These are phyloP conservation scores for Notarius lentiginosus DNA, from an alignment of 2,113 vertebrate genomes.

Conservation along the genomic window DNA sequence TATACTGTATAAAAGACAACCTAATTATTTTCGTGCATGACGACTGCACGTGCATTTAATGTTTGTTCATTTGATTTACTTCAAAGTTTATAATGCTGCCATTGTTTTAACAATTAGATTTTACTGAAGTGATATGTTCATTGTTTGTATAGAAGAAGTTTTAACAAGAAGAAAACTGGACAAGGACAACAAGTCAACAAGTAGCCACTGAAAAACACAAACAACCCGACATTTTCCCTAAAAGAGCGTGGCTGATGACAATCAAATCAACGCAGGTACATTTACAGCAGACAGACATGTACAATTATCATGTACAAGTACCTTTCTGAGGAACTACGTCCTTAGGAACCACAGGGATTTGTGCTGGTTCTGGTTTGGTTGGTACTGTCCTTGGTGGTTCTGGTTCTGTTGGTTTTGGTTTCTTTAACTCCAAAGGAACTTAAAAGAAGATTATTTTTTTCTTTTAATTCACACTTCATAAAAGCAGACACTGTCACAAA, in stretches of 20 bases:
- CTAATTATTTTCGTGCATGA: background rate
- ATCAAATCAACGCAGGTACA: background rate
- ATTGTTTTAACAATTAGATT: background rate
- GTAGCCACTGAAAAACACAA: constrained; percentile 13
- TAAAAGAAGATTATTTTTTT: constrained; percentile 64
- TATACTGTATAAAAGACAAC: background rate
- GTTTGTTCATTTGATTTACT: background rate
- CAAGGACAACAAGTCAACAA: background rate
- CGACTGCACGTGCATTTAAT: background rate
- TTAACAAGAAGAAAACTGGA: background rate
- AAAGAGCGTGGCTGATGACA: constrained; percentile 41
- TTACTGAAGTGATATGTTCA: background rate
- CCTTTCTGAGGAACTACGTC: constrained; percentile 20
- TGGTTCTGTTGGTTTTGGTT: constrained; percentile 71
- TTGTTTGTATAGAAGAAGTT: background rate
- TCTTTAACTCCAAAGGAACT: constrained; percentile 77
- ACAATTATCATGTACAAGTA: constrained; percentile 17
- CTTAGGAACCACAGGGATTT: constrained; percentile 17
- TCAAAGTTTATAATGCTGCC: background rate
- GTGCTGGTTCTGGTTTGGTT: constrained; percentile 31
- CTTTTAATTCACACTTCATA: constrained; percentile 9
- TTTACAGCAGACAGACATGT: background rate
- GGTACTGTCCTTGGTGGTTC: constrained; percentile 41
- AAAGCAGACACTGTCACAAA: constrained; percentile 43
- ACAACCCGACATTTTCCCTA: background rate